Base-by-base conservation (phyloP, 2,113 vertebrate genomes). In the Trogon surrucura region DNA sequence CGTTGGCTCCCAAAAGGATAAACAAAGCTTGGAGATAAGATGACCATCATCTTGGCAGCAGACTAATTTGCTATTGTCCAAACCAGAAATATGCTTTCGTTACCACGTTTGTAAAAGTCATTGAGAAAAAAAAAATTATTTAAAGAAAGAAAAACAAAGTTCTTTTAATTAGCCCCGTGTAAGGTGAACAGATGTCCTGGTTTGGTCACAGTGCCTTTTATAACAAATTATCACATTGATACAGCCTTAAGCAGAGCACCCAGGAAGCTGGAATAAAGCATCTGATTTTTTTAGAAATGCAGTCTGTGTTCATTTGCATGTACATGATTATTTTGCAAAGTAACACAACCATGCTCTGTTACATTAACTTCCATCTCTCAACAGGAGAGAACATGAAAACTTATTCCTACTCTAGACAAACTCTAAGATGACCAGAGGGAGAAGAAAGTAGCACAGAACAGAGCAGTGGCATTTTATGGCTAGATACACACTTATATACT, bases 301-400 rank as follows among this genome's bases (percentile, higher is more conserved):
- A 30, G 6, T n/a, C 32, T 51, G 4, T 72, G 41, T 27, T 81
- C 27, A 22, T 51, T 72, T 85, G 16, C 51, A 38, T 11, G 16
- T 12, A 22, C 6, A 17, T 8, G 26, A 25, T 30, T 34, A 27
- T 54, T 85, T 85, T 94, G 30, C 20, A 25, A 13, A 69, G 10
- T 34, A 62, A 17, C 44, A 67, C n/a, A 64, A 56, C 10, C 13
- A 17, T 44, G 45, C 4, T 80, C 29, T 64, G 38, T 22, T 29
- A 25, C 0, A 0, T 70, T 58, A 47, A 19, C 8, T 74, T 80
- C 30, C 12, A 22, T 22, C 19, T 70, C 57, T 30, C 2, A 0
- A 38, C 30, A 54, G 21, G 23, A 30, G 70, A 11, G 30, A 47
- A 88, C 57, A 26, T n/a, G 11, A 56, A 58, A 47, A 70, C 26